Evolutionary conservation across 92 coral and sea anemone genomes (phyloP).

Genomic region (Diadumene lineata): DNA sequence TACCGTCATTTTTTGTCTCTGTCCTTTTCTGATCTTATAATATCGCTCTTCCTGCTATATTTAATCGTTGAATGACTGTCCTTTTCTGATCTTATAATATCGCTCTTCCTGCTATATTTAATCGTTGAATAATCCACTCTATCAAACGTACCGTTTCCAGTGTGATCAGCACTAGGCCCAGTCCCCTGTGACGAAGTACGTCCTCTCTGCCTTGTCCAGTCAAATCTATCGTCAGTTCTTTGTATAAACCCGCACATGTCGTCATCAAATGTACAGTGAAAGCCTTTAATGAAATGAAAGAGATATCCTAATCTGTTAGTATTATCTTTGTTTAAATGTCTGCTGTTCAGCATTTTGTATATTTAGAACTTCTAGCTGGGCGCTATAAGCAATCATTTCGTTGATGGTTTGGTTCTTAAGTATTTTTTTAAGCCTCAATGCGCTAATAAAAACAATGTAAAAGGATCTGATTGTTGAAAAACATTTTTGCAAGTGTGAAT

Average conservation of each 20-base stretch:
- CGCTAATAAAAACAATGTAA: no score
- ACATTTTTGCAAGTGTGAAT: no score
- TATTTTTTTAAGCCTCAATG: no score
- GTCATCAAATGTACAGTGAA: slow-evolving; percentile 52
- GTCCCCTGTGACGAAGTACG: slow-evolving; percentile 55
- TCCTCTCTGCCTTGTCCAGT: slow-evolving; percentile 51
- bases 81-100: no score
- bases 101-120: no score
- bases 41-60: no score
- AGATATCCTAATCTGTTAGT: neutral
- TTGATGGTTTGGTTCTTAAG: neutral
- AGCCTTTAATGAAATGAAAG: slow-evolving; percentile 14
- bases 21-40: no score
- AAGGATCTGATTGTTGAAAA: no score
- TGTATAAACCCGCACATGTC: slow-evolving; percentile 48
- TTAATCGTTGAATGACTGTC: no score
- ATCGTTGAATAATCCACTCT: no score
- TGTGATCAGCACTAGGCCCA: slow-evolving; percentile 39
- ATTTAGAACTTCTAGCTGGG: neutral
- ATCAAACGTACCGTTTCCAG: slow-evolving; percentile 22
- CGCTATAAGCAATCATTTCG: neutral
- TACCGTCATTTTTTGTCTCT: no score
- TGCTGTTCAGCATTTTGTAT: neutral
- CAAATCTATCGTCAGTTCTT: slow-evolving; percentile 45
- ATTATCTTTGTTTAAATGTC: neutral